Conservation (phyloP, 2,888 invertebrate genomes). For the Catocala nupta region DNA sequence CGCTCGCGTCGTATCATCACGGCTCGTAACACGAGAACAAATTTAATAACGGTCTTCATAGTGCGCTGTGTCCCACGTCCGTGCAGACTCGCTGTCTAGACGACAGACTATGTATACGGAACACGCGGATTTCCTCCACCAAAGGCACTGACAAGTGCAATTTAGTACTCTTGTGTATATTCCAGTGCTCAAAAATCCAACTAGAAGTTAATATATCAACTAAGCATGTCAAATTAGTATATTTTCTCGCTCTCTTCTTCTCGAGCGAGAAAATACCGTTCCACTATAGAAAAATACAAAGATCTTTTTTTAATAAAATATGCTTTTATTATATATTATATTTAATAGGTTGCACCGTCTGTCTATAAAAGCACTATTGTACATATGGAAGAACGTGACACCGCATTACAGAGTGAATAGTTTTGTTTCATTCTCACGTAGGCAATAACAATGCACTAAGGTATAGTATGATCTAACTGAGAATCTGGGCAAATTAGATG, state of each 20-base stretch:
- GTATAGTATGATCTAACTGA: no score
- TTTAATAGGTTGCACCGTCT: no score
- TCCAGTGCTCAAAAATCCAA: background rate
- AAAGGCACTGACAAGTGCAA: constrained; percentile 4
- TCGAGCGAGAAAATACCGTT: no score
- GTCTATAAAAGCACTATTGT: no score
- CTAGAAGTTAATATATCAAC: background rate
- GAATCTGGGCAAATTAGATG: no score
- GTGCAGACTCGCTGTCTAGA: constrained; percentile 7
- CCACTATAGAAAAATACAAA: no score
- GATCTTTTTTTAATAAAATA: no score
- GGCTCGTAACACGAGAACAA: constrained; percentile 9
- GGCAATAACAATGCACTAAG: no score
- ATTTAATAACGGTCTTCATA: constrained; percentile 26
- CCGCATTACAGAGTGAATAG: no score
- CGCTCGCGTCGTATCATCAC: background rate
- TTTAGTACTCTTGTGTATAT: constrained; percentile 12
- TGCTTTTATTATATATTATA: no score
- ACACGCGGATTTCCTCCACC: constrained; percentile 3
- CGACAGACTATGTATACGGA: constrained; percentile 1
- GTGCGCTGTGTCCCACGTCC: constrained; percentile 7
- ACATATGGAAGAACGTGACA: no score
- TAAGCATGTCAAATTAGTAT: background rate
- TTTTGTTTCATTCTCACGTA: no score
- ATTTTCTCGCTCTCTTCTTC: background rate